Percentiles rank a stretch among this genome's conserved stretches.
Conservation (phyloP, 2,888 invertebrate genomes). For the Spodoptera picta region DNA sequence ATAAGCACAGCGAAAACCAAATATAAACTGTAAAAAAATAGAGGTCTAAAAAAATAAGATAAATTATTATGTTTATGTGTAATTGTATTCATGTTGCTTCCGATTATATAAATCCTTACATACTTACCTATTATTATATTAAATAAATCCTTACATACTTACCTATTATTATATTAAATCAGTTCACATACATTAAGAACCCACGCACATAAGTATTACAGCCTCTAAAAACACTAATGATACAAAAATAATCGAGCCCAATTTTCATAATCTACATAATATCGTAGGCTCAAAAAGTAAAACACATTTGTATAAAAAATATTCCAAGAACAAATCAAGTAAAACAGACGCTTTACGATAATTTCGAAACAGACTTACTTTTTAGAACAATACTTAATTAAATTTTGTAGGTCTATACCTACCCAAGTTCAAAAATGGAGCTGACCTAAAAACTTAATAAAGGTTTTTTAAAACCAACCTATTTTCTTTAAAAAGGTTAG, state of each 20-base stretch:
- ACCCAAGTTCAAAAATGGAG: constrained; percentile 13
- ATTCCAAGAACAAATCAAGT: neutral
- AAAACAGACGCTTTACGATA: constrained; percentile 10
- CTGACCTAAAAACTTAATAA: constrained; percentile 34
- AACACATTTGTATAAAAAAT: constrained; percentile 10
- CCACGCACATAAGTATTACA: neutral
- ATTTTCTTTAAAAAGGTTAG: constrained; percentile 40
- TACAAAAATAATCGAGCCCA: too few relatives aligned
- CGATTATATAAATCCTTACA: too few relatives aligned
- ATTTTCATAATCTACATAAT: neutral
- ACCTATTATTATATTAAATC: constrained; percentile 25
- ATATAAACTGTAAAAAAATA: too few relatives aligned
- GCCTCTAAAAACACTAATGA: too few relatives aligned
- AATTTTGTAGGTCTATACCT: constrained; percentile 27
- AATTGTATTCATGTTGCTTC: too few relatives aligned
- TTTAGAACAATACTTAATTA: constrained; percentile 27
- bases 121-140: constrained; percentile 7
- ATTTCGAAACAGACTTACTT: constrained; percentile 7
- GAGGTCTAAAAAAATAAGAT: too few relatives aligned
- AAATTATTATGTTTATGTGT: too few relatives aligned
- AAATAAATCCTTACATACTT: constrained; percentile 12
- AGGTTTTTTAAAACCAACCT: constrained; percentile 20
- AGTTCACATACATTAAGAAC: neutral
- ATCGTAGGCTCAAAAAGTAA: neutral
- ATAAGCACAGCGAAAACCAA: too few relatives aligned